Percentiles rank a stretch among this genome's conserved stretches.
phyloP scores from a whole-genome alignment of 2,113 vertebrate species.

The Oreotrochilus melanogaster region DNA sequence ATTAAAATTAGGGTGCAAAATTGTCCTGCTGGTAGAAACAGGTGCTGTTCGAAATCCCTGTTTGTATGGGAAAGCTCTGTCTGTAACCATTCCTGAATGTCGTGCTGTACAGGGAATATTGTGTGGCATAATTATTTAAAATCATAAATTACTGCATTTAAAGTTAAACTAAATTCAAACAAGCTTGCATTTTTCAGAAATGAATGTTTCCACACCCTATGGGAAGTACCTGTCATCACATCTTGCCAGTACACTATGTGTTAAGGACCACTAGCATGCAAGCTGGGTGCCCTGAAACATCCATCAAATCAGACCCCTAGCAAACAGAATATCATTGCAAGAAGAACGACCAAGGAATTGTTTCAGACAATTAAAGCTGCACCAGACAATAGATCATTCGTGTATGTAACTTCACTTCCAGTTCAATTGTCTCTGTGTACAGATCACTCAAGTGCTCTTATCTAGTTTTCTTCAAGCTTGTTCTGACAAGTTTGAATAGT shows the following conservation, averaged over 20 bases:
- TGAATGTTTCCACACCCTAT: rapidly evolving
- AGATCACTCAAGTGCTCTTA: conserved; percentile 62
- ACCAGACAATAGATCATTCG: background rate
- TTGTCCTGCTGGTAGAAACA: background rate
- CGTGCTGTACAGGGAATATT: background rate
- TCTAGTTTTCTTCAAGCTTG: conserved; percentile 47
- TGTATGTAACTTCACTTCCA: conserved; percentile 50
- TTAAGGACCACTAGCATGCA: background rate
- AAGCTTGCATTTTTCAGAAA: background rate
- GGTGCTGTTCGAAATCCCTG: background rate
- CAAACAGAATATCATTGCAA: background rate
- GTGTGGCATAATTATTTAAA: background rate
- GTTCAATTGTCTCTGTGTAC: conserved; percentile 35
- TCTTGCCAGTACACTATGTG: background rate
- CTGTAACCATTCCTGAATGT: background rate
- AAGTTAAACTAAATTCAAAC: background rate
- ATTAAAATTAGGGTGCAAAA: background rate
- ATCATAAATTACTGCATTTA: background rate
- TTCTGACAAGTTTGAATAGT: conserved; percentile 66
- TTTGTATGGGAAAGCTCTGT: background rate
- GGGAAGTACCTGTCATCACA: background rate
- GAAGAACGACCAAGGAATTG: background rate
- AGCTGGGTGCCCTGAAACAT: background rate
- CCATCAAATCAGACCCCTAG: background rate
- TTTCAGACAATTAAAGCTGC: conserved; percentile 34